Conservation (phyloP, 2,797 vertebrate species). For the Ispidina picta region DNA sequence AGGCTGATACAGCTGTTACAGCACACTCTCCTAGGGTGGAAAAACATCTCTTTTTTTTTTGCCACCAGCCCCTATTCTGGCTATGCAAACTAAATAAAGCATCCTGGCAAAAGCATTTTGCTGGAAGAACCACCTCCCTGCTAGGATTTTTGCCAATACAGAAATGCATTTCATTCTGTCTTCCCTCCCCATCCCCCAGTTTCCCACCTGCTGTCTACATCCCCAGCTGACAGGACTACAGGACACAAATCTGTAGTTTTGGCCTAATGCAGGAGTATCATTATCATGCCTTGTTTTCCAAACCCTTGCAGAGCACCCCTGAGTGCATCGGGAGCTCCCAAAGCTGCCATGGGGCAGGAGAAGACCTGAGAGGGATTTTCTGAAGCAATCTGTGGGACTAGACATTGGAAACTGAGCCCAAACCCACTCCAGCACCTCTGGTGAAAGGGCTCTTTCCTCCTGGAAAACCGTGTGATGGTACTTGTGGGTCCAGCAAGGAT, state of each 20-base stretch:
- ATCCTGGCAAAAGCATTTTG: conserved; percentile 27
- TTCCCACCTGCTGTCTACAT: conserved; percentile 8
- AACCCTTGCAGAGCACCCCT: neutral
- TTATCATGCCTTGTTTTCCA: neutral
- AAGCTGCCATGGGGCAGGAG: neutral
- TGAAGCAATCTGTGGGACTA: neutral
- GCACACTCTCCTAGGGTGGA: neutral
- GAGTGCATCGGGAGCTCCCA: neutral
- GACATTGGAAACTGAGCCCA: neutral
- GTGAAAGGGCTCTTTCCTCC: neutral
- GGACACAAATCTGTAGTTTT: neutral
- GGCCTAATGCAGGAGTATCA: neutral
- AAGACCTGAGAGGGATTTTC: neutral
- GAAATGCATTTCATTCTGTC: conserved; percentile 38
- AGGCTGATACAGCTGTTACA: conserved; percentile 37
- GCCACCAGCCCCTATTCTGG: conserved; percentile 10
- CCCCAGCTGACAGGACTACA: neutral
- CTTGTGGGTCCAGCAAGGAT: neutral
- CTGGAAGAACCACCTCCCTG: conserved; percentile 15
- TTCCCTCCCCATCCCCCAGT: neutral
- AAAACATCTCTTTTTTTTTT: conserved; percentile 39
- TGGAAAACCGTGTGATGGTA: neutral
- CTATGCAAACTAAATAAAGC: conserved; percentile 50
- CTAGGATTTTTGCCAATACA: conserved; percentile 26
- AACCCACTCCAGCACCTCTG: neutral